Percentiles rank a stretch among this genome's conserved stretches.
phyloP scores from a whole-genome alignment of 2,113 vertebrate genomes.

The Ciconia stormi region DNA sequence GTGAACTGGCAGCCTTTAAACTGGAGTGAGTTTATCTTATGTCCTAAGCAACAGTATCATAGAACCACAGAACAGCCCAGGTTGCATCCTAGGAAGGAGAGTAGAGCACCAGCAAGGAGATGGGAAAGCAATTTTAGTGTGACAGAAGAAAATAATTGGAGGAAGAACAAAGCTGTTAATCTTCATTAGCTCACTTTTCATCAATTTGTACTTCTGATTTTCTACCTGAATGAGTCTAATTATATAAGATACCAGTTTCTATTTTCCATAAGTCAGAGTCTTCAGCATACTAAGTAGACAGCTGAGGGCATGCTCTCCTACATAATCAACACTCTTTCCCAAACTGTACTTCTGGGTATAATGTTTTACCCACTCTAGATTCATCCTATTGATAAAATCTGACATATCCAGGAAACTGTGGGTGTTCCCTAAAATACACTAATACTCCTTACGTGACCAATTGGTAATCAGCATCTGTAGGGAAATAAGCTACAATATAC shows the following conservation, averaged over 20 bases:
- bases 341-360: neutral
- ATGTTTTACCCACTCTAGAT: neutral
- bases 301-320: neutral
- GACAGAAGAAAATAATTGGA: neutral
- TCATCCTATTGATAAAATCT: neutral
- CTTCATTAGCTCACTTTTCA: neutral
- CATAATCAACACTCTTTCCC: neutral
- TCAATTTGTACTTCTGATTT: neutral
- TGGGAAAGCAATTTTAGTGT: neutral
- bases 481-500: neutral
- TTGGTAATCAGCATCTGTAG: neutral
- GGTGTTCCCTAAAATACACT: neutral
- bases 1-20: neutral
- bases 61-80: neutral
- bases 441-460: neutral
- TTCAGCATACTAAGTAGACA: neutral
- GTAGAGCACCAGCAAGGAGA: neutral
- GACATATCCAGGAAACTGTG: neutral
- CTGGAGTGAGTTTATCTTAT: neutral
- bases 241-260: neutral
- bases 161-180: neutral
- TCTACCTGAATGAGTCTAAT: neutral
- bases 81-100: neutral
- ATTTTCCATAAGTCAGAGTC: neutral
- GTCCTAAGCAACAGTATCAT: neutral